Evolutionary conservation across 2,797 vertebrate genomes (phyloP).

Genomic region (Cirrhinus mrigala): DNA sequence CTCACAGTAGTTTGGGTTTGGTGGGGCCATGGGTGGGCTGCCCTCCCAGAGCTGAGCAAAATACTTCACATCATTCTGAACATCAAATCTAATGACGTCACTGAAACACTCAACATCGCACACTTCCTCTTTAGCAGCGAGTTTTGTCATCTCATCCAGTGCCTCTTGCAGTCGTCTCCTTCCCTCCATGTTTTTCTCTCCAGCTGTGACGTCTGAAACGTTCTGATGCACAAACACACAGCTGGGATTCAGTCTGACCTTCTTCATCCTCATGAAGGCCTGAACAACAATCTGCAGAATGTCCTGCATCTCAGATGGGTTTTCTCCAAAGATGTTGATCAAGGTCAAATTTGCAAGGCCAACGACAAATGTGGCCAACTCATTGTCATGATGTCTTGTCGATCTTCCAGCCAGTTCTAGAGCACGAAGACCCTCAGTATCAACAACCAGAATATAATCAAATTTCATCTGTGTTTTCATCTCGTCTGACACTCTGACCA

Average conservation of each 20-base stretch:
- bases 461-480: slow-evolving; percentile 48
- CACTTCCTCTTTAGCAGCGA: slow-evolving; percentile 75
- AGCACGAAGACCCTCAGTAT: slow-evolving; percentile 80
- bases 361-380: slow-evolving; percentile 82
- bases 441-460: slow-evolving; percentile 72
- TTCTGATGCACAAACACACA: slow-evolving; percentile 73
- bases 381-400: slow-evolving; percentile 73
- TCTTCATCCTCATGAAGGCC: slow-evolving; percentile 61
- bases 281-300: slow-evolving; percentile 80
- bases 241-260: slow-evolving; percentile 74
- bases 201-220: slow-evolving; percentile 70
- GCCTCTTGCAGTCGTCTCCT: slow-evolving; percentile 71
- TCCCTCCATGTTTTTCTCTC: slow-evolving; percentile 76
- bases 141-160: slow-evolving; percentile 76
- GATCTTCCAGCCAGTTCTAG: slow-evolving; percentile 66
- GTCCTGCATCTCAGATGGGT: slow-evolving; percentile 81
- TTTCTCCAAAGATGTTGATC: slow-evolving; percentile 83
- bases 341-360: slow-evolving; percentile 80
- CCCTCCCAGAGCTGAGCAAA: slow-evolving; percentile 7
- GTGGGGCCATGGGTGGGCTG: slow-evolving; percentile 80
- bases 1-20: slow-evolving; percentile 79
- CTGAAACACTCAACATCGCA: slow-evolving; percentile 69
- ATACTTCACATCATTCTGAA: slow-evolving; percentile 76
- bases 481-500: slow-evolving; percentile 69
- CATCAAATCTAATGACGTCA: slow-evolving; percentile 77